Conservation (phyloP, 1,140 invertebrate species). For the Drosophila athabasca region DNA sequence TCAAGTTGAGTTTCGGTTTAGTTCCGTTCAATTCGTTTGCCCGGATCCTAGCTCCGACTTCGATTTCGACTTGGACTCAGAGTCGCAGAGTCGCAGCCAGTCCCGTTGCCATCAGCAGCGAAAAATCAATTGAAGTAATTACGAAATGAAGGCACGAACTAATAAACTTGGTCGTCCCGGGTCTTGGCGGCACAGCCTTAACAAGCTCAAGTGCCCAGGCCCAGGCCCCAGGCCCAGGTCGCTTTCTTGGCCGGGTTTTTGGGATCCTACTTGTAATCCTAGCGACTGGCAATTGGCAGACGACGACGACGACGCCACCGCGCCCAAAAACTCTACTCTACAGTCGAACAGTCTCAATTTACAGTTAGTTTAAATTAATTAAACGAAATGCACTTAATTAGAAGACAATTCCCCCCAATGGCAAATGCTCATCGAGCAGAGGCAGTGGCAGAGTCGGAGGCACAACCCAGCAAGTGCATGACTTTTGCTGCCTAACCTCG, state of each 20-base stretch:
- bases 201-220: slow-evolving; percentile 44
- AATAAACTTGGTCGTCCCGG: slow-evolving; percentile 79
- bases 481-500: slow-evolving; percentile 74
- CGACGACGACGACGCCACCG: slow-evolving; percentile 58
- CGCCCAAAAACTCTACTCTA: slow-evolving; percentile 52
- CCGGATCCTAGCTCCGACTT: slow-evolving; percentile 40
- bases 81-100: slow-evolving; percentile 14
- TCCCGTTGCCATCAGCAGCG: slow-evolving; percentile 71
- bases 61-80: not conserved
- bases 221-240: not conserved
- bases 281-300: slow-evolving; percentile 14
- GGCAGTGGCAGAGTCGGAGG: not conserved
- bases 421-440: slow-evolving; percentile 31
- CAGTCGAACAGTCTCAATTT: slow-evolving; percentile 64
- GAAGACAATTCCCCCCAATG: slow-evolving; percentile 66
- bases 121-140: slow-evolving; percentile 83
- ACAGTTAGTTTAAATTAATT: slow-evolving; percentile 83
- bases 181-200: slow-evolving; percentile 55
- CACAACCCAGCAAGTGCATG: slow-evolving; percentile 66
- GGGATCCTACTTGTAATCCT: not conserved
- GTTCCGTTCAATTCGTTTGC: slow-evolving; percentile 67
- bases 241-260: slow-evolving; percentile 1
- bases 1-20: slow-evolving; percentile 31
- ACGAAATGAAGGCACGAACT: slow-evolving; percentile 82
- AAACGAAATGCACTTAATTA: slow-evolving; percentile 82